Evolutionary conservation across 2,888 invertebrate species (phyloP).

Genomic region (Lumbricus terrestris): DNA sequence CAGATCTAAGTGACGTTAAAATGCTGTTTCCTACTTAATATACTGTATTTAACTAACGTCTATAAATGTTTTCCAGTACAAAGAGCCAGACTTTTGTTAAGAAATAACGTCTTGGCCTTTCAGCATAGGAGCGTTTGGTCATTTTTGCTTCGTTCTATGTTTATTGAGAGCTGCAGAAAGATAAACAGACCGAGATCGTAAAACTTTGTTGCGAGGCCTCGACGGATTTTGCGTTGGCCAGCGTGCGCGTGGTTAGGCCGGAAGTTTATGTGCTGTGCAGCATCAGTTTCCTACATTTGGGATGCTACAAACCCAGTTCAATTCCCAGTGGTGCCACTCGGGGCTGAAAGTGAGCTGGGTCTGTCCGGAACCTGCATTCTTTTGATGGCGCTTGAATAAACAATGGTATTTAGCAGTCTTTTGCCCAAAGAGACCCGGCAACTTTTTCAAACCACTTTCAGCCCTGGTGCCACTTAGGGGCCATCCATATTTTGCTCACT

Average conservation of each 20-base stretch:
- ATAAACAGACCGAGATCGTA: background rate
- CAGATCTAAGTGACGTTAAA: background rate
- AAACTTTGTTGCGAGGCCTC: background rate
- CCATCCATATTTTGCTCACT: no score
- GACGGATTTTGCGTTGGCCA: background rate
- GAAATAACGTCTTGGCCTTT: background rate
- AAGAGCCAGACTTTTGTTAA: background rate
- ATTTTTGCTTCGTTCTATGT: background rate
- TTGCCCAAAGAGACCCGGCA: no score
- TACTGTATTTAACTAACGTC: background rate
- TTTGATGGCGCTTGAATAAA: no score
- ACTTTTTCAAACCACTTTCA: no score
- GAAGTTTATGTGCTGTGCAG: background rate
- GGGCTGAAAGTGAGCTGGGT: background rate
- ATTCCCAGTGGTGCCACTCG: background rate
- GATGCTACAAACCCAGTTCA: background rate
- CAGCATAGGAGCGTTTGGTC: background rate
- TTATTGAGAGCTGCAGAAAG: background rate
- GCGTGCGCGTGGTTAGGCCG: background rate
- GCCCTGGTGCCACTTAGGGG: no score
- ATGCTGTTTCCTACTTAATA: background rate
- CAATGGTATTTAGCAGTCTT: no score
- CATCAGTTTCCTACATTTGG: background rate
- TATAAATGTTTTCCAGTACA: background rate
- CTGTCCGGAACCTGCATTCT: no score